phyloP scores from a whole-genome alignment of 2,888 invertebrate species.

The Onchidella celtica region DNA sequence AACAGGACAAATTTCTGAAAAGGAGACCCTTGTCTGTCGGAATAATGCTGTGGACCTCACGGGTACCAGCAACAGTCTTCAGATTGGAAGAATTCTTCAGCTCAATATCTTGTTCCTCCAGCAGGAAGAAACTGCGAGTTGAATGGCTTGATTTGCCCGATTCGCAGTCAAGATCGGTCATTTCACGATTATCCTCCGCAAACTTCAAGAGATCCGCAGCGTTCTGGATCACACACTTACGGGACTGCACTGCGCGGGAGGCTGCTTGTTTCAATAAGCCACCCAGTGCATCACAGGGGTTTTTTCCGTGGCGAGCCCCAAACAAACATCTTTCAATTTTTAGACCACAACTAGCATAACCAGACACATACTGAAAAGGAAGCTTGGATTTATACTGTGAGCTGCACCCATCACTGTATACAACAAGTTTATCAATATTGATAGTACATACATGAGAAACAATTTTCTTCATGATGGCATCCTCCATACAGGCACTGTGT shows the following conservation, averaged over 20 bases:
- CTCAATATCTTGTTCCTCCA: not conserved
- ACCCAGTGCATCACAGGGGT: conserved; percentile 25
- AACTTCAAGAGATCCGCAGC: conserved; percentile 14
- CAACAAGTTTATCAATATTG: conserved; percentile 13
- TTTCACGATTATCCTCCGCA: not conserved
- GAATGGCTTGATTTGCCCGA: not conserved
- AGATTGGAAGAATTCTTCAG: not conserved
- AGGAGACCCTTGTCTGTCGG: not conserved
- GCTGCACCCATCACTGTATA: conserved; percentile 39
- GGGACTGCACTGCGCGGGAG: not conserved
- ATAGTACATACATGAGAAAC: not conserved
- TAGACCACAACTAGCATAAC: not conserved
- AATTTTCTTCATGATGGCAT: not conserved
- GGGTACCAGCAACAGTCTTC: not conserved
- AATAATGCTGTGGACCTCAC: not conserved
- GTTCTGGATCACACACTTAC: not conserved
- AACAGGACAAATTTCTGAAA: conserved; percentile 6
- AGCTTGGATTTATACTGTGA: conserved; percentile 35
- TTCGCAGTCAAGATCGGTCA: not conserved
- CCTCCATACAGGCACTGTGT: conserved; percentile 1
- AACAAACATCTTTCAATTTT: conserved; percentile 3
- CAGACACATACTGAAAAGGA: conserved; percentile 2
- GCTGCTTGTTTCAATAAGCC: conserved; percentile 13
- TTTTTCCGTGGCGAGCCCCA: conserved; percentile 33
- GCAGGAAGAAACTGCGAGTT: too few relatives aligned